Evolutionary conservation across 2,797 vertebrate species (phyloP).

Genomic region (Syndactyla subalaris): DNA sequence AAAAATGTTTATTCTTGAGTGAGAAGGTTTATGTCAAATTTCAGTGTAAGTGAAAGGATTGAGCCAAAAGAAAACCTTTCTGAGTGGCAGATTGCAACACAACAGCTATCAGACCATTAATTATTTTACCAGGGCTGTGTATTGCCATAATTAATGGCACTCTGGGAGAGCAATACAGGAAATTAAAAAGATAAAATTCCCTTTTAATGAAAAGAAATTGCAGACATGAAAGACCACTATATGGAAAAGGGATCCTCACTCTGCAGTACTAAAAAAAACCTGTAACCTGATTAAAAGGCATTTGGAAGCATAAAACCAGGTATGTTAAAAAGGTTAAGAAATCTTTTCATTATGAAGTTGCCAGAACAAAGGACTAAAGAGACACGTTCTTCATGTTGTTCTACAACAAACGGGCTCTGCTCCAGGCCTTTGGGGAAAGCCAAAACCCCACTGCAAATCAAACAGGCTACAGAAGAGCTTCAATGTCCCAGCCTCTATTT

Average conservation of each 20-base stretch:
- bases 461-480: background rate
- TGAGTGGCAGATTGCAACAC: background rate
- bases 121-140: background rate
- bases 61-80: background rate
- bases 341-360: background rate
- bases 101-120: background rate
- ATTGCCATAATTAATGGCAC: slow-evolving; percentile 16
- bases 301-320: slow-evolving; percentile 1
- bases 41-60: background rate
- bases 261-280: background rate
- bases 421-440: background rate
- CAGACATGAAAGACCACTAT: background rate
- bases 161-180: slow-evolving; percentile 4
- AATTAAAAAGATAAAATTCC: slow-evolving; percentile 42
- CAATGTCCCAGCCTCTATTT: background rate
- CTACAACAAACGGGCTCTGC: background rate
- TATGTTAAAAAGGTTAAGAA: background rate
- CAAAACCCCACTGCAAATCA: background rate
- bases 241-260: background rate
- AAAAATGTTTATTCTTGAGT: background rate
- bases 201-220: slow-evolving; percentile 11
- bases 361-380: background rate
- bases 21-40: background rate
- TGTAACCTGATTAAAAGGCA: slow-evolving; percentile 18
- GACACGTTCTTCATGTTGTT: background rate